phyloP scores from a whole-genome alignment of 2,888 invertebrate species.

The Dimorphilus gyrociliatus region DNA sequence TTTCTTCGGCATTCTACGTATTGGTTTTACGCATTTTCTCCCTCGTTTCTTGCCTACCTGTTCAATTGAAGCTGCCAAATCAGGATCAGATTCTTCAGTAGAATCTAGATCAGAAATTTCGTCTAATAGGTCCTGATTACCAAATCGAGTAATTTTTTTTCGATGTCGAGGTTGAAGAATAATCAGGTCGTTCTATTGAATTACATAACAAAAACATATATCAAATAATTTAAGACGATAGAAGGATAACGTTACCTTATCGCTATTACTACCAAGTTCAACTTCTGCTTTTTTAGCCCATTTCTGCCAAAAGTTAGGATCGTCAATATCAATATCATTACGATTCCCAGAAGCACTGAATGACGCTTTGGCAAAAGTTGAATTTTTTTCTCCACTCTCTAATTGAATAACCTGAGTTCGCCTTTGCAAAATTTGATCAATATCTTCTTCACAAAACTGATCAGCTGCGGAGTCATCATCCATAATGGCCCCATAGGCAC shows the following conservation, averaged over 20 bases:
- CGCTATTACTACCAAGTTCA: slow-evolving; percentile 62
- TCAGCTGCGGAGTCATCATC: slow-evolving; percentile 96
- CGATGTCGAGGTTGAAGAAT: slow-evolving; percentile 83
- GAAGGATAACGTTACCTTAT: slow-evolving; percentile 15
- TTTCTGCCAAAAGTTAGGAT: slow-evolving; percentile 99
- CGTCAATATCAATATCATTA: slow-evolving; percentile 95
- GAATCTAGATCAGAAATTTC: slow-evolving; percentile 87
- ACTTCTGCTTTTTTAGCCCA: slow-evolving; percentile 99
- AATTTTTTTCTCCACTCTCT: slow-evolving; percentile 56
- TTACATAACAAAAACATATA: too few relatives aligned
- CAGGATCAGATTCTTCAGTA: slow-evolving; percentile 51
- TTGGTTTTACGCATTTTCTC: slow-evolving; percentile 2
- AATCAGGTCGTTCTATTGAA: slow-evolving; percentile 63
- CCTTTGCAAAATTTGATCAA: slow-evolving; percentile 88
- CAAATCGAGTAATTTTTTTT: slow-evolving; percentile 88
- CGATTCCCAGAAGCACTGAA: slow-evolving; percentile 87
- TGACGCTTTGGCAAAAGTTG: slow-evolving; percentile 47
- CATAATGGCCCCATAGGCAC: slow-evolving; percentile 95
- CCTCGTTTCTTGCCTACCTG: too few relatives aligned
- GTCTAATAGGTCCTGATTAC: slow-evolving; percentile 45
- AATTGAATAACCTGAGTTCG: slow-evolving; percentile 91
- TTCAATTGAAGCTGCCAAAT: too few relatives aligned
- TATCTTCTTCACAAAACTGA: slow-evolving; percentile 99
- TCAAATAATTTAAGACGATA: too few relatives aligned
- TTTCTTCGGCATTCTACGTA: slow-evolving; percentile 6